Evolutionary conservation across 2,888 invertebrate species (phyloP).

Genomic region (Ametastegia equiseti): DNA sequence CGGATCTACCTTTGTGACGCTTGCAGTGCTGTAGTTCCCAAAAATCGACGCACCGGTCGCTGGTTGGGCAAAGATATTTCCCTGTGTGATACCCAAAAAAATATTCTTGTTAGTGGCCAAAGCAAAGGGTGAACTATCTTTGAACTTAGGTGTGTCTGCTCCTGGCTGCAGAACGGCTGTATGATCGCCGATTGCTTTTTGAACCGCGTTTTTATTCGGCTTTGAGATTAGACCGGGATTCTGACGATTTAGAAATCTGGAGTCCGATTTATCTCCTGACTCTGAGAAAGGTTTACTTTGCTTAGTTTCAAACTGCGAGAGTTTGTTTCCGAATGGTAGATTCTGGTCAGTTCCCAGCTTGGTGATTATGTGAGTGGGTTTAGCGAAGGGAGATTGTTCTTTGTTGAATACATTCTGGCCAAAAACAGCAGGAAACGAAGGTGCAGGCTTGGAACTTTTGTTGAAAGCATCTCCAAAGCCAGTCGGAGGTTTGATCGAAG

Average conservation of each 20-base stretch:
- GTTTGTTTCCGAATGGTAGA: background rate
- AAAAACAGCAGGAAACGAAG: slow-evolving; percentile 21
- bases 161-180: background rate
- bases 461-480: slow-evolving; percentile 12
- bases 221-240: background rate
- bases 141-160: background rate
- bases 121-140: slow-evolving; percentile 53
- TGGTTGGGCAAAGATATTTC: slow-evolving; percentile 55
- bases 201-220: background rate
- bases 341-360: background rate
- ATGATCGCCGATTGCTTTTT: background rate
- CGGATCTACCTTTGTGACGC: background rate
- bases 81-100: slow-evolving; percentile 54
- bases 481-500: background rate
- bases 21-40: background rate
- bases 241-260: background rate
- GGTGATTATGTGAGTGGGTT: background rate
- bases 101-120: slow-evolving; percentile 56
- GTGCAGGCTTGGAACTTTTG: background rate
- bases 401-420: slow-evolving; percentile 12
- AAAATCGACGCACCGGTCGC: slow-evolving; percentile 1
- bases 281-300: background rate
- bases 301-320: background rate
- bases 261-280: background rate
- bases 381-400: background rate